Percentiles rank a stretch among this genome's conserved stretches.
Evolutionary conservation across 2,797 vertebrate genomes (phyloP).

Genomic region (Chaetophractus vellerosus): DNA sequence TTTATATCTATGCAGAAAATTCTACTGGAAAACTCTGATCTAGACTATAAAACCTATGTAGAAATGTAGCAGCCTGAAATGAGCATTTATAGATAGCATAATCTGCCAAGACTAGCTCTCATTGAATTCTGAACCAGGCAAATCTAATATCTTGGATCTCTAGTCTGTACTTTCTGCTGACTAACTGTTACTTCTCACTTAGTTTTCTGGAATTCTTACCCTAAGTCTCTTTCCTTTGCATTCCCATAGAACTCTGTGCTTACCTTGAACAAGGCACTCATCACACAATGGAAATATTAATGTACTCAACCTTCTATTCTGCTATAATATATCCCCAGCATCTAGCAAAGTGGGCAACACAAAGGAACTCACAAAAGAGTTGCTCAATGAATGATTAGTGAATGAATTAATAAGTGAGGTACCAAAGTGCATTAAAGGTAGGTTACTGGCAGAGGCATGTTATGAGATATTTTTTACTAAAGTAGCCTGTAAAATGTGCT

Average conservation of each 20-base stretch:
- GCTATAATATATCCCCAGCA: not conserved
- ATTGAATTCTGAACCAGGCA: constrained; percentile 26
- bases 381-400: not conserved
- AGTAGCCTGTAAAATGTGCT: constrained; percentile 26
- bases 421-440: not conserved
- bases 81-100: not conserved
- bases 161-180: not conserved
- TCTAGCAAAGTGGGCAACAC: not conserved
- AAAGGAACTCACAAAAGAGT: not conserved
- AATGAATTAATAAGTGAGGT: constrained; percentile 23
- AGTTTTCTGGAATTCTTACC: not conserved
- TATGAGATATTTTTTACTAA: not conserved
- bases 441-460: not conserved
- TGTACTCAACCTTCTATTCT: not conserved
- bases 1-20: not conserved
- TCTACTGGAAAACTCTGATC: constrained; percentile 1
- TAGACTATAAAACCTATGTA: not conserved
- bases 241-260: not conserved
- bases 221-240: not conserved
- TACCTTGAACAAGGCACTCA: not conserved
- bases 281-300: not conserved
- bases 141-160: not conserved
- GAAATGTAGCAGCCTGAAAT: not conserved
- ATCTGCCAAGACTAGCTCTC: not conserved
- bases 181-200: constrained; percentile 39